Percentiles rank a stretch among this genome's conserved stretches.
These are phyloP conservation scores for Chloropsis cyanopogon DNA, from an alignment of 2,113 vertebrate species.

Conservation along the genomic window DNA sequence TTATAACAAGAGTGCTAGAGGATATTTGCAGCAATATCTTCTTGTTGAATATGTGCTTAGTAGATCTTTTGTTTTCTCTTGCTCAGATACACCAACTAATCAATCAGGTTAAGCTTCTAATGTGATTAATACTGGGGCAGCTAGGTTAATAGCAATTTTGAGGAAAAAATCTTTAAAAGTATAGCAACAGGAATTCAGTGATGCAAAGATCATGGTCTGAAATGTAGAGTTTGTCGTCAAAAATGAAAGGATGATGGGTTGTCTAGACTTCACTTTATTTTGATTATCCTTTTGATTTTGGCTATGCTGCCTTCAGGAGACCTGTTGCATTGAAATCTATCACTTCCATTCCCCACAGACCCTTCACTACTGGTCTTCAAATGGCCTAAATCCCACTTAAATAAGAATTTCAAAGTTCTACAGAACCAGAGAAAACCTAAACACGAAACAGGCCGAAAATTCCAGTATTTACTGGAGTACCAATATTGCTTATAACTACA, in stretches of 20 bases:
- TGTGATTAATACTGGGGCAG: not conserved
- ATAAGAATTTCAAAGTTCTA: not conserved
- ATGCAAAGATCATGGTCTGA: not conserved
- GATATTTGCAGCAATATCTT: not conserved
- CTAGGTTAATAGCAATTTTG: not conserved
- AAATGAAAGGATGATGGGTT: not conserved
- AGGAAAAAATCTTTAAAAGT: not conserved
- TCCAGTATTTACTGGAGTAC: conserved; percentile 32
- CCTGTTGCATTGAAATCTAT: not conserved
- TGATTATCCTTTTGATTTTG: not conserved
- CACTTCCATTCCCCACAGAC: not conserved
- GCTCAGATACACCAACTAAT: not conserved
- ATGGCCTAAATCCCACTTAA: not conserved
- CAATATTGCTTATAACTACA: not conserved
- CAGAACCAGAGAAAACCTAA: not conserved
- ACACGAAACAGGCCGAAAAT: not conserved
- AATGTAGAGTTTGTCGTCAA: not conserved
- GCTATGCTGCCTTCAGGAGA: not conserved
- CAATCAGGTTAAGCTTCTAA: not conserved
- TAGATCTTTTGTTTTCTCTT: not conserved
- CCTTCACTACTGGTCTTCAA: not conserved
- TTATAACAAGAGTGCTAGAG: not conserved
- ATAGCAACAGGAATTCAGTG: not conserved
- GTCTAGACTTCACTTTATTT: not conserved
- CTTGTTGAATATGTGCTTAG: not conserved